phyloP scores from a whole-genome alignment of 2,113 vertebrate genomes.

The Strigops habroptila region DNA sequence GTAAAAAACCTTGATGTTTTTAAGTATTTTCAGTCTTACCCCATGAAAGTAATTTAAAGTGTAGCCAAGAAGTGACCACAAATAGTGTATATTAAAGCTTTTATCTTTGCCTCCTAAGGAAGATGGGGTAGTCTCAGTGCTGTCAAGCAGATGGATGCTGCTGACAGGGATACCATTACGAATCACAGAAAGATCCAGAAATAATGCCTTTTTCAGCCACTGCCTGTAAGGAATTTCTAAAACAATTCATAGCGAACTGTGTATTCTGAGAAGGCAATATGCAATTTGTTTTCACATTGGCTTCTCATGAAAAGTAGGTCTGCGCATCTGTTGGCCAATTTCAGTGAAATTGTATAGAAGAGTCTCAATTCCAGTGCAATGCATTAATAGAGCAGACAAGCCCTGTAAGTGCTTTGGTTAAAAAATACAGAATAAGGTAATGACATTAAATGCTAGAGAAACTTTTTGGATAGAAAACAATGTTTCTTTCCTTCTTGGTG shows the following conservation, averaged over 20 bases:
- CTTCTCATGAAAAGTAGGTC: neutral
- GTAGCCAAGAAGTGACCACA: neutral
- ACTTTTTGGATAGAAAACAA: neutral
- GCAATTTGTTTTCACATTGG: neutral
- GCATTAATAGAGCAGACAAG: neutral
- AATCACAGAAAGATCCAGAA: neutral
- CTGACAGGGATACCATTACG: neutral
- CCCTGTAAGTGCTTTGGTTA: neutral
- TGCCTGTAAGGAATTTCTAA: neutral
- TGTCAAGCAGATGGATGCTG: neutral
- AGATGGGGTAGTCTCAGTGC: neutral
- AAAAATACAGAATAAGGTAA: neutral
- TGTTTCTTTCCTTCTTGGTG: neutral
- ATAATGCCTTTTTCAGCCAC: neutral
- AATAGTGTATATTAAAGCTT: neutral
- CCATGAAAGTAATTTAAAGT: neutral
- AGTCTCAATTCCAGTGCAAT: neutral
- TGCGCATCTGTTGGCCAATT: neutral
- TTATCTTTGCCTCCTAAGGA: neutral
- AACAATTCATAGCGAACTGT: neutral
- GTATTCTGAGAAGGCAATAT: neutral
- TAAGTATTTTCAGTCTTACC: too few species aligned
- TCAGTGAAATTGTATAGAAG: neutral
- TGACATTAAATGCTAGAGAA: neutral
- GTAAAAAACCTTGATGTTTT: neutral